Conservation (phyloP, 2,113 vertebrate species). For the Ailuropoda melanoleuca region DNA sequence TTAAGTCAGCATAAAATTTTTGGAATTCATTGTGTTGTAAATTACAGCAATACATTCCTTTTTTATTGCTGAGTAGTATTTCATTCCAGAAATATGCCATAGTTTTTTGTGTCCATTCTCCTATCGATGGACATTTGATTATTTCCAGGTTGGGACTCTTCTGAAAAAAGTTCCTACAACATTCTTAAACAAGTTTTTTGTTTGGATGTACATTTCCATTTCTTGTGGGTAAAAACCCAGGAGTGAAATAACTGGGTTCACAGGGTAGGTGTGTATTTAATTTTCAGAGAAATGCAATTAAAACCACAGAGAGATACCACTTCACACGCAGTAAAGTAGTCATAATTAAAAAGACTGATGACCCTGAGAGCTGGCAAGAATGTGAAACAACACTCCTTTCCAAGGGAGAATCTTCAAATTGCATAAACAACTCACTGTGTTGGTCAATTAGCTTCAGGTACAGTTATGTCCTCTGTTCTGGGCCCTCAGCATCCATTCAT, state of each 20-base stretch:
- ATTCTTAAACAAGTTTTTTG: slow-evolving; percentile 3
- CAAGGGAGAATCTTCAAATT: not conserved
- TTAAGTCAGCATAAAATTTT: not conserved
- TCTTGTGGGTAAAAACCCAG: slow-evolving; percentile 26
- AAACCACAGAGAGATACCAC: not conserved
- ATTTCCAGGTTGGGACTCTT: not conserved
- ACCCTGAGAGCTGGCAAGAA: not conserved
- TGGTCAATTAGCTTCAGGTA: not conserved
- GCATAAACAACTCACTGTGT: not conserved
- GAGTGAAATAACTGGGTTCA: not conserved
- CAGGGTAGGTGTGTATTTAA: not conserved
- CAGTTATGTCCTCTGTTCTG: not conserved
- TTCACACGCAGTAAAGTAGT: not conserved
- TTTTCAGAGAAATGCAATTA: slow-evolving; percentile 34
- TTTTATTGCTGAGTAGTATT: not conserved
- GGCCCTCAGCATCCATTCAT: not conserved
- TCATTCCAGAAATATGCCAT: not conserved
- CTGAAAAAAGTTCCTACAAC: not conserved
- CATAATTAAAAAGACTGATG: slow-evolving; percentile 21
- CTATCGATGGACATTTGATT: not conserved
- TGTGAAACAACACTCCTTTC: not conserved
- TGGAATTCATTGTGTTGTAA: not conserved
- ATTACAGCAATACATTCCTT: not conserved
- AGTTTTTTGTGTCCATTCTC: not conserved
- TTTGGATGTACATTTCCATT: not conserved